Percentiles rank a stretch among this genome's conserved stretches.
These are phyloP conservation scores for Pseudomyrmex concolor DNA, from an alignment of 1,140 invertebrate genomes.

Conservation along the genomic window DNA sequence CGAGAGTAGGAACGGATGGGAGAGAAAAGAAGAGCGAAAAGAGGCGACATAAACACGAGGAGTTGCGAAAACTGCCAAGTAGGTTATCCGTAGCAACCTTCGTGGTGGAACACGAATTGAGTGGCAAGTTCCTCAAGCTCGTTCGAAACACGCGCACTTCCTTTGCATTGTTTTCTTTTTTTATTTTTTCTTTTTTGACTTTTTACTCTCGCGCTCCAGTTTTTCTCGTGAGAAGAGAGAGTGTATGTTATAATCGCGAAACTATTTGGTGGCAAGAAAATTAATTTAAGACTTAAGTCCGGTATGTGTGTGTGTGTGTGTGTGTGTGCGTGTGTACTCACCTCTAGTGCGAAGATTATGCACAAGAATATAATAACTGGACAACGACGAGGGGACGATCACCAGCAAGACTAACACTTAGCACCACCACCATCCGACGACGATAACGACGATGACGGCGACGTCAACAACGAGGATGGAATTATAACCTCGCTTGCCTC, in stretches of 20 bases:
- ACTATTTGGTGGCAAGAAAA: not conserved
- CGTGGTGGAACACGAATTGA: constrained; percentile 9
- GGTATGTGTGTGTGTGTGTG: no score
- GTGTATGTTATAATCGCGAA: not conserved
- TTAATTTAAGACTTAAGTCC: not conserved
- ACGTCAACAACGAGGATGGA: constrained; percentile 35
- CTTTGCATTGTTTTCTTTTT: not conserved
- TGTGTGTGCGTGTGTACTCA: constrained; percentile 39
- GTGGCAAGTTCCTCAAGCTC: not conserved
- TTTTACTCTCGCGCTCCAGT: not conserved
- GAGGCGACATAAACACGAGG: constrained; percentile 43
- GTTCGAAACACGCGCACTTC: constrained; percentile 6
- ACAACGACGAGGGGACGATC: constrained; percentile 12
- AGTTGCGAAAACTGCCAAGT: constrained; percentile 50
- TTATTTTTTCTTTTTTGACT: no score
- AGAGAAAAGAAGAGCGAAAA: constrained; percentile 24
- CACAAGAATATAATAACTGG: constrained; percentile 24
- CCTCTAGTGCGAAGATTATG: constrained; percentile 21
- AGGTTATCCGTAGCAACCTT: constrained; percentile 44
- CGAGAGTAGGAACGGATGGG: not conserved
- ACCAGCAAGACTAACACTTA: constrained; percentile 43
- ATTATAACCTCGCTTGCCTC: constrained; percentile 61
- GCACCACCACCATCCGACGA: constrained; percentile 38
- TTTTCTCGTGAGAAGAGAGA: not conserved
- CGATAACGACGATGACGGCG: constrained; percentile 45